Evolutionary conservation across 2,888 invertebrate genomes (phyloP), one percentile per base, ranked within the genome.

Genomic region (Lamellibrachia columna): DNA sequence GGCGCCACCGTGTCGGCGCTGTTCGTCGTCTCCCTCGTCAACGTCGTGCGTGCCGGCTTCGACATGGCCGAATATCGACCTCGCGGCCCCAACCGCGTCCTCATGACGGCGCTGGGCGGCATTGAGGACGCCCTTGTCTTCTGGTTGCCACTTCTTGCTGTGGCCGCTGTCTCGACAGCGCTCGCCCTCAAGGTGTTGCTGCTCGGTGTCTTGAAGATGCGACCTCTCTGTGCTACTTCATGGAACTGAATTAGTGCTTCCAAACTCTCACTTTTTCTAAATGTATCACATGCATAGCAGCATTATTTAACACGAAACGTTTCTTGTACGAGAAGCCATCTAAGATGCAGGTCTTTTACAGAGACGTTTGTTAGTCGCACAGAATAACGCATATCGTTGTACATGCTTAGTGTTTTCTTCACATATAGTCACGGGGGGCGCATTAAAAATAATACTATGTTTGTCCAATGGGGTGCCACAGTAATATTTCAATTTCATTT

Each of bases 1-100:
- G 92, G 92, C 15, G 94, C 93, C 8, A 93, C 94, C 7, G 91
- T 93, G 53, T 92, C 94, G 8, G 93, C 93, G 52, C 92, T 94
- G 91, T 91, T 94, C 91, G 52, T 94, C 8, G 93, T 93, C 3
- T 93, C 93, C 3, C 93, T 93, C n/a, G 93, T 94, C 15, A 94
- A 94, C 91, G 91, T 94, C 15, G 93, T 94, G 28, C 91, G 94
- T 11, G 93, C 94, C 22, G 92, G 93, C 55, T 94, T 94, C 53
- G 93, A 94, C 75, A 93, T 92, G 55, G 94, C 94, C 8, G 94
- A 94, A 91, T 94, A 94, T 92, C 55, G 92, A n/a, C 94, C 94
- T 0, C 93, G 93, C 40, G 94, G 94, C 2, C 94, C 94, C 3
- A 93, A 94, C 75, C 91, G 92, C 52, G 55, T 90, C 11, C 92